Conservation (phyloP, 2,888 invertebrate species). For the Oxystoma pomonae region DNA sequence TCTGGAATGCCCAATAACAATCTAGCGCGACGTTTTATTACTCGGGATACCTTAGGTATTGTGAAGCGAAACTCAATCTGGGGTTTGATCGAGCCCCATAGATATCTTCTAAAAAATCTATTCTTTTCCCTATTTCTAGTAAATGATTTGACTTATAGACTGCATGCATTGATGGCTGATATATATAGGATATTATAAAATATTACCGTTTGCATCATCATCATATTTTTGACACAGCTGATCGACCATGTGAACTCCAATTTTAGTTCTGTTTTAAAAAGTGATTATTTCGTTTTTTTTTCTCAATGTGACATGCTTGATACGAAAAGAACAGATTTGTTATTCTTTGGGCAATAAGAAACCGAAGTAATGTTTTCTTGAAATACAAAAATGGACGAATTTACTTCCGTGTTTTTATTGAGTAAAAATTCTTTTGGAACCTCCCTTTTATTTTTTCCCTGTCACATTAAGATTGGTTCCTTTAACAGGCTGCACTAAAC, state of each 20-base stretch:
- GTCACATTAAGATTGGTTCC: constrained; percentile 32
- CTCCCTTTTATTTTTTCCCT: constrained; percentile 33
- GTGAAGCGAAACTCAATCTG: background rate
- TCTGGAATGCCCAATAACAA: background rate
- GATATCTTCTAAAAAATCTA: background rate
- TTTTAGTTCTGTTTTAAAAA: constrained; percentile 31
- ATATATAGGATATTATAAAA: background rate
- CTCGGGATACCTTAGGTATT: background rate
- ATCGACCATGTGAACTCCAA: constrained; percentile 34
- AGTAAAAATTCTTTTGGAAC: constrained; percentile 33
- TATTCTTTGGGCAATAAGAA: constrained; percentile 22
- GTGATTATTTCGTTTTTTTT: constrained; percentile 29
- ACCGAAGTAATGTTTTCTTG: constrained; percentile 24
- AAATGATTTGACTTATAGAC: background rate
- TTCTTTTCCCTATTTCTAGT: background rate
- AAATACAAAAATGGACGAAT: constrained; percentile 25
- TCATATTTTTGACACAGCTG: constrained; percentile 32
- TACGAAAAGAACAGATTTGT: constrained; percentile 24
- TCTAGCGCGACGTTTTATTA: background rate
- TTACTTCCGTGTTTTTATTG: constrained; percentile 8
- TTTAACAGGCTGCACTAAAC: constrained; percentile 23
- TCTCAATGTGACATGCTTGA: constrained; percentile 20
- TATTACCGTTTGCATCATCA: constrained; percentile 24
- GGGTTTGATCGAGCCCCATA: background rate
- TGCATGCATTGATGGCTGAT: background rate